These are phyloP conservation scores for Daktulosphaira vitifoliae DNA, from an alignment of 1,140 invertebrate species.

Conservation along the genomic window DNA sequence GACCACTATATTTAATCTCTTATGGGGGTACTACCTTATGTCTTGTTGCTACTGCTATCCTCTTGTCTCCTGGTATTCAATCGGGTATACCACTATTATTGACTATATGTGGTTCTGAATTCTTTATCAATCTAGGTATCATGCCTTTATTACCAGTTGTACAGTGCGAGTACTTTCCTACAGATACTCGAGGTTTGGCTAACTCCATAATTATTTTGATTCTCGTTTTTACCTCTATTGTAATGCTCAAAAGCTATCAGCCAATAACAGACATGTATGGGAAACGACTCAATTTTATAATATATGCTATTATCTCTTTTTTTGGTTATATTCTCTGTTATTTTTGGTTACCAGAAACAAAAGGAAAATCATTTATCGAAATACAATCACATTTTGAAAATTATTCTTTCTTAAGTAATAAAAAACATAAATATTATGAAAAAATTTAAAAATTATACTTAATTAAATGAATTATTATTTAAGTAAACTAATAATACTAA, in stretches of 20 bases:
- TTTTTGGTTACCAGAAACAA: constrained; percentile 79
- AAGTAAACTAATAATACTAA: no score
- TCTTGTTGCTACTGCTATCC: constrained; percentile 38
- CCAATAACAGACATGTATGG: constrained; percentile 41
- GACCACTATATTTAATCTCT: constrained; percentile 56
- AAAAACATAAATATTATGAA: neutral
- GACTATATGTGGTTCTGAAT: constrained; percentile 6
- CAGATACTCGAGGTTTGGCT: constrained; percentile 45
- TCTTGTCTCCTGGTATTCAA: neutral
- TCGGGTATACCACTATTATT: constrained; percentile 12
- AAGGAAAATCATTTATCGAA: constrained; percentile 76
- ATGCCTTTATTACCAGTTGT: constrained; percentile 35
- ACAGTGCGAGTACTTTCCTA: constrained; percentile 38
- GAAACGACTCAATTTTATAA: constrained; percentile 63
- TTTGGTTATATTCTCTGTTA: constrained; percentile 62
- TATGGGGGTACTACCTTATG: constrained; percentile 49
- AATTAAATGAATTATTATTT: no score
- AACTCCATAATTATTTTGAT: constrained; percentile 44
- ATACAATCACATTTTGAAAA: constrained; percentile 58
- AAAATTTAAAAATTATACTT: no score
- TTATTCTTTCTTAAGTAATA: constrained; percentile 47
- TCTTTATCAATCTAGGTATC: constrained; percentile 34
- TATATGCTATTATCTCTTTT: constrained; percentile 67
- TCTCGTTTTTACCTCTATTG: constrained; percentile 42
- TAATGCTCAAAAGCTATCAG: constrained; percentile 50